A percentile compares a stretch with the other conserved stretches of the same genome.
Evolutionary conservation across 2,797 vertebrate species (phyloP).

Genomic region (Hylomyscus alleni): DNA sequence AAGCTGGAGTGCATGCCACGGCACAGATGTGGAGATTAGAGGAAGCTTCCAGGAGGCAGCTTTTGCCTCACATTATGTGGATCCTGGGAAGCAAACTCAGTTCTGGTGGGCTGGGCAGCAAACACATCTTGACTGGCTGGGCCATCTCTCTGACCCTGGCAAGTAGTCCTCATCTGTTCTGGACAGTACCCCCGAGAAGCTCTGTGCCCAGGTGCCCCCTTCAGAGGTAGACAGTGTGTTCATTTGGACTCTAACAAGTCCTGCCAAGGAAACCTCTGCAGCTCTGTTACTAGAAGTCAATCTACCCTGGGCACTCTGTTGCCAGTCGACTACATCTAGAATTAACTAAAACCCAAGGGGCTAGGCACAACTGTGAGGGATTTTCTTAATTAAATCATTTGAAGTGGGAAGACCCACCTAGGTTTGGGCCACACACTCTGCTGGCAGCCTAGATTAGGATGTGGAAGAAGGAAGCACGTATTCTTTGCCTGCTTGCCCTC

Average conservation of each 20-base stretch:
- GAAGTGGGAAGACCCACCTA: background rate
- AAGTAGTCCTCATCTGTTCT: background rate
- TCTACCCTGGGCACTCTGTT: background rate
- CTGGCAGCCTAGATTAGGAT: background rate
- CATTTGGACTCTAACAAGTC: background rate
- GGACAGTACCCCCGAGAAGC: background rate
- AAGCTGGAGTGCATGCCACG: background rate
- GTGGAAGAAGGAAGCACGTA: background rate
- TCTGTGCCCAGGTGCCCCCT: background rate
- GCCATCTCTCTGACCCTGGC: too few relatives aligned
- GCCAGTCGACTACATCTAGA: background rate
- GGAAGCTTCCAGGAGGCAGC: background rate
- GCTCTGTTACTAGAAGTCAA: background rate
- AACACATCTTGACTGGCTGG: background rate
- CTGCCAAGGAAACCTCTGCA: background rate
- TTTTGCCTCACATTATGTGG: rapidly evolving
- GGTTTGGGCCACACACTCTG: background rate
- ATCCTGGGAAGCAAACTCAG: background rate
- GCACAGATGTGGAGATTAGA: background rate
- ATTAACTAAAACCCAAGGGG: background rate
- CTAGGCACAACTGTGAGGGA: background rate
- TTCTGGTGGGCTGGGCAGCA: background rate
- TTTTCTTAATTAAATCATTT: background rate
- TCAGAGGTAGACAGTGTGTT: background rate
- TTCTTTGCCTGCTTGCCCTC: too few relatives aligned